A percentile compares a stretch with the other conserved stretches of the same genome.
Evolutionary conservation across 2,113 vertebrate genomes (phyloP).

Genomic region (Heterocephalus glaber): DNA sequence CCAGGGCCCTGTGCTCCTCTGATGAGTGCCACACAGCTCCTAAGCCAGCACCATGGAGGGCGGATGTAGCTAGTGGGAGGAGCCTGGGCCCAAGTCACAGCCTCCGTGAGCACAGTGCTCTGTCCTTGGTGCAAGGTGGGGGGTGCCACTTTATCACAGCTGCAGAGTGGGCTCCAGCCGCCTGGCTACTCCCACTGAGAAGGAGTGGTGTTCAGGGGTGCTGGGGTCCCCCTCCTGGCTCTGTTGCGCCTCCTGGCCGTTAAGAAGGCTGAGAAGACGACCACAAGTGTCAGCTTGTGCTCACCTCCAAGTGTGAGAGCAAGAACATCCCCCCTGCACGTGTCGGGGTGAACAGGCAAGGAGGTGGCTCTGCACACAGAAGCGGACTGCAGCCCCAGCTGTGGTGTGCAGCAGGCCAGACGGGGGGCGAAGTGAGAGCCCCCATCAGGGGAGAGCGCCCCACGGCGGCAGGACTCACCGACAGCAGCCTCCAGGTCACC

Average conservation of each 20-base stretch:
- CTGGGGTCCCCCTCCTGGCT: background rate
- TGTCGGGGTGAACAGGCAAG: background rate
- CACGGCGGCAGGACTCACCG: slow-evolving; percentile 85
- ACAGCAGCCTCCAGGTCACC: slow-evolving; percentile 97
- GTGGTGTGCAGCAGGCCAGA: background rate
- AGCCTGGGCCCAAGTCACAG: background rate
- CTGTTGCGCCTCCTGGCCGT: background rate
- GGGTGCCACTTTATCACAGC: background rate
- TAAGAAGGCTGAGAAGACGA: background rate
- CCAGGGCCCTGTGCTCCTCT: background rate
- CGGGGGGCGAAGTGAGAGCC: background rate
- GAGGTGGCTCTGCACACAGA: background rate
- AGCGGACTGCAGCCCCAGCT: background rate
- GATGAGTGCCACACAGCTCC: background rate
- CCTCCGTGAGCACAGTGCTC: background rate
- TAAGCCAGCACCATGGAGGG: accelerated
- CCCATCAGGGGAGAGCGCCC: background rate
- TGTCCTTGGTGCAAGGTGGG: background rate
- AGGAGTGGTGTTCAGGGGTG: background rate
- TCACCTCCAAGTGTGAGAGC: background rate
- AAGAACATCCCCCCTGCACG: background rate
- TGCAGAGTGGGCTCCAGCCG: background rate
- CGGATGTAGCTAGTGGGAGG: background rate
- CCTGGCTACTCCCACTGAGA: background rate
- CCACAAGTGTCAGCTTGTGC: background rate